Evolutionary conservation across 2,113 vertebrate genomes (phyloP).

Genomic region (Ranitomeya variabilis): DNA sequence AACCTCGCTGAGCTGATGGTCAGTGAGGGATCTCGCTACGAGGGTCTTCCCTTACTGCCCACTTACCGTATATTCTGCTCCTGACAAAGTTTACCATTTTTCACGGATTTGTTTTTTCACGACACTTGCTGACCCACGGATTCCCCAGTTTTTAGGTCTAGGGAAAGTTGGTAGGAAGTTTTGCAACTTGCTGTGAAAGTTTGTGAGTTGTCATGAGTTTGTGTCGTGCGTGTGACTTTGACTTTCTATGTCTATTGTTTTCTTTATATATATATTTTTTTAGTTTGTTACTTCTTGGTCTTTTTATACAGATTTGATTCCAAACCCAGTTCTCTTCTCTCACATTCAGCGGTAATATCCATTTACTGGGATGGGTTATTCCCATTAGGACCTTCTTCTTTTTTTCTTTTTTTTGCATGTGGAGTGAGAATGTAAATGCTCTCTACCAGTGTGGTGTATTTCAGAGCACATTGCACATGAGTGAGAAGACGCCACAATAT

Average conservation of each 20-base stretch:
- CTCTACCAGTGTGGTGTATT: neutral
- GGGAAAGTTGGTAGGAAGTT: neutral
- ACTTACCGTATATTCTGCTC: too few relatives aligned
- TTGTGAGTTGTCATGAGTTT: neutral
- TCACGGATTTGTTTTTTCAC: neutral
- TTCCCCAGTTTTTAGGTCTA: neutral
- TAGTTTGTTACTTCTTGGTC: neutral
- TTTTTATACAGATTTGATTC: neutral
- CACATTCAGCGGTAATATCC: neutral
- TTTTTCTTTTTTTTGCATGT: neutral
- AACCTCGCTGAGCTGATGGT: neutral
- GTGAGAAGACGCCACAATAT: neutral
- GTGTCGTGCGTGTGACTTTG: neutral
- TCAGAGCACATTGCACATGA: slow-evolving; percentile 17
- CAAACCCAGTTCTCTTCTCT: neutral
- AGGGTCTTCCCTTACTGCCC: too few relatives aligned
- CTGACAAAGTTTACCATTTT: neutral
- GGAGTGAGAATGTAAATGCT: neutral
- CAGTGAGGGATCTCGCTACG: too few relatives aligned
- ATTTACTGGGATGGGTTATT: neutral
- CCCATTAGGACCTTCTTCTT: neutral
- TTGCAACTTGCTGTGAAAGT: neutral
- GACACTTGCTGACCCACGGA: neutral
- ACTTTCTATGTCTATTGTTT: neutral
- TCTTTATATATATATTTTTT: too few relatives aligned